phyloP scores from a whole-genome alignment of 1,140 invertebrate species.

The Drosophila chauvacae region DNA sequence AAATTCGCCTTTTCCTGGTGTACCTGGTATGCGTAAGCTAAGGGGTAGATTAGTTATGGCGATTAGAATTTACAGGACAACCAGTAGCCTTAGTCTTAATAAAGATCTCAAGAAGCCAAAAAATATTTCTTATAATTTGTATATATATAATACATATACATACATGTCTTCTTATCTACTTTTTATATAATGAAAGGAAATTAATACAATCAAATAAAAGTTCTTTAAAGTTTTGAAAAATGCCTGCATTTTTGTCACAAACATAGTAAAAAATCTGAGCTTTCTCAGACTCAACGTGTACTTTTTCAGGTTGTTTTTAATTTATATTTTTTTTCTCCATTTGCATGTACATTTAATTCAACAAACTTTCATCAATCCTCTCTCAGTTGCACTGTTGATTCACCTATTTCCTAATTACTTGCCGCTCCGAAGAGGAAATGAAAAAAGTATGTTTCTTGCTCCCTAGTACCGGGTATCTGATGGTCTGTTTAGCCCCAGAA shows the following conservation, averaged over 20 bases:
- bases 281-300: not conserved
- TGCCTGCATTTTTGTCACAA: too few relatives aligned
- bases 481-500: slow-evolving; percentile 15
- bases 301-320: not conserved
- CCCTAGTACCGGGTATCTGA: slow-evolving; percentile 21
- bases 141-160: too few relatives aligned
- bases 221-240: too few relatives aligned
- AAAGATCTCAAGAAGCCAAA: not conserved
- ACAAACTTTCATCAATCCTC: slow-evolving; percentile 1
- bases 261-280: too few relatives aligned
- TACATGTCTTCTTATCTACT: too few relatives aligned
- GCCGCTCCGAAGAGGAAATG: slow-evolving; percentile 1
- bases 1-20: slow-evolving; percentile 28
- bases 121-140: not conserved
- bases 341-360: not conserved
- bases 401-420: slow-evolving; percentile 22
- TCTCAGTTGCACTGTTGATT: slow-evolving; percentile 8
- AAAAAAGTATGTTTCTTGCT: not conserved
- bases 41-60: not conserved
- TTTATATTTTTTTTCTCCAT: not conserved
- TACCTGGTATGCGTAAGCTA: slow-evolving; percentile 7
- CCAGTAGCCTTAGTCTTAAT: not conserved
- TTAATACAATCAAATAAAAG: too few relatives aligned
- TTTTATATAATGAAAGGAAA: too few relatives aligned
- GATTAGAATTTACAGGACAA: too few relatives aligned